phyloP scores from a whole-genome alignment of 92 coral and sea anemone species.

The Galaxea fascicularis region DNA sequence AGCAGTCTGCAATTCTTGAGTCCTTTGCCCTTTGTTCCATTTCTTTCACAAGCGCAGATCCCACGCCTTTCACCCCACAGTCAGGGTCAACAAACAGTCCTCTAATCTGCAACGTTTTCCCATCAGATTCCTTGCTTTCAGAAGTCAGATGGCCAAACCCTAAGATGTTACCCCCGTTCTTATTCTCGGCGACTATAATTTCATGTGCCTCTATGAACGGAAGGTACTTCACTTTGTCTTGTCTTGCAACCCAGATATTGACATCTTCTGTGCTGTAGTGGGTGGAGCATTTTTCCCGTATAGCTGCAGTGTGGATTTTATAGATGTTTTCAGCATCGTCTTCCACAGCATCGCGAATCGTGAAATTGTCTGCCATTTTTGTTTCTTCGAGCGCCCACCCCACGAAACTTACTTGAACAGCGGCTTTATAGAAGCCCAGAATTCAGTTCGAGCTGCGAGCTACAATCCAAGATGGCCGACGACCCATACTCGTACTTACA shows the following conservation, averaged over 20 bases:
- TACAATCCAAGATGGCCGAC: slow-evolving; percentile 23
- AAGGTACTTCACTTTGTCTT: slow-evolving; percentile 49
- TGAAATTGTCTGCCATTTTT: slow-evolving; percentile 3
- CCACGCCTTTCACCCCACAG: slow-evolving; percentile 68
- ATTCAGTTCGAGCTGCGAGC: slow-evolving; percentile 17
- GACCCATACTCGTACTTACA: no score
- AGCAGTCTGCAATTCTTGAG: slow-evolving; percentile 30
- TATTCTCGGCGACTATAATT: slow-evolving; percentile 66
- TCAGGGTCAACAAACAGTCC: slow-evolving; percentile 84
- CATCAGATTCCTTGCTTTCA: slow-evolving; percentile 3
- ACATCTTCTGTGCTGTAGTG: slow-evolving; percentile 70
- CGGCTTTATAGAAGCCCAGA: background rate
- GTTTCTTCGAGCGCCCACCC: slow-evolving; percentile 3
- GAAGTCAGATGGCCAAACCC: slow-evolving; percentile 81
- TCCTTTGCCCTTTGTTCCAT: slow-evolving; percentile 69
- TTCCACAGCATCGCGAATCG: slow-evolving; percentile 63
- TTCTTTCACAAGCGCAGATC: slow-evolving; percentile 60
- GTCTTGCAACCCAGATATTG: slow-evolving; percentile 65
- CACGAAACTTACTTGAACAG: background rate
- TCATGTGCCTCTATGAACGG: slow-evolving; percentile 63
- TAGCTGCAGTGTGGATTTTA: slow-evolving; percentile 70
- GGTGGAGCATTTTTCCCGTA: slow-evolving; percentile 70
- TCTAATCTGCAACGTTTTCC: slow-evolving; percentile 40
- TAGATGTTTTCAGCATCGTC: slow-evolving; percentile 67
- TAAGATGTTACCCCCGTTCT: slow-evolving; percentile 25